Conservation (phyloP, 2,888 invertebrate species). For the Gastracanthus pulcherrimus region DNA sequence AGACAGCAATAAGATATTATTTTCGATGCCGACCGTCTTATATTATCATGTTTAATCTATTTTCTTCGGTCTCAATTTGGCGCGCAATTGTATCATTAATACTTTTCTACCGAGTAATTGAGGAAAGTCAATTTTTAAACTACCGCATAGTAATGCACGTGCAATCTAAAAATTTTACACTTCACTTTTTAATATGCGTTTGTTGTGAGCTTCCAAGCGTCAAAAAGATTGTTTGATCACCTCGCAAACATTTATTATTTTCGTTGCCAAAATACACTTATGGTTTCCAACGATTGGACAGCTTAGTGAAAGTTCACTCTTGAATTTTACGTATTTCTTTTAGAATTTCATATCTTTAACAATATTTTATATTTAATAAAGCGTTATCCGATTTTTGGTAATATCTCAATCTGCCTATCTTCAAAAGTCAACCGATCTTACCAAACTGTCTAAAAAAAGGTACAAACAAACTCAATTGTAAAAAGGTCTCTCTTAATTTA, state of each 20-base stretch:
- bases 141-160: conserved; percentile 63
- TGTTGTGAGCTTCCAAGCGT: conserved; percentile 53
- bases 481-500: not conserved
- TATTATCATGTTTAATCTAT: conserved; percentile 30
- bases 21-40: conserved; percentile 62
- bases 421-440: not conserved
- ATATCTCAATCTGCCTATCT: not conserved
- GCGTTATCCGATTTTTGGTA: not conserved
- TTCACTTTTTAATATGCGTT: conserved; percentile 15
- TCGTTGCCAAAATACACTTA: conserved; percentile 44
- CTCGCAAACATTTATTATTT: conserved; percentile 40
- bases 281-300: conserved; percentile 6
- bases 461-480: not conserved
- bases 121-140: conserved; percentile 59
- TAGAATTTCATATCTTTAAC: not conserved
- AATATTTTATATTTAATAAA: not conserved
- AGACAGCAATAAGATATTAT: conserved; percentile 61
- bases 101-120: conserved; percentile 50
- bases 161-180: conserved; percentile 67
- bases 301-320: not conserved
- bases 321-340: not conserved
- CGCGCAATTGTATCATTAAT: conserved; percentile 49
- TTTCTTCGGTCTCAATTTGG: conserved; percentile 51
- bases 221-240: conserved; percentile 31
- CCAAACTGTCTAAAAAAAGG: not conserved